These are phyloP conservation scores for Dicentrarchus labrax DNA, from an alignment of 2,113 vertebrate genomes.

Conservation along the genomic window DNA sequence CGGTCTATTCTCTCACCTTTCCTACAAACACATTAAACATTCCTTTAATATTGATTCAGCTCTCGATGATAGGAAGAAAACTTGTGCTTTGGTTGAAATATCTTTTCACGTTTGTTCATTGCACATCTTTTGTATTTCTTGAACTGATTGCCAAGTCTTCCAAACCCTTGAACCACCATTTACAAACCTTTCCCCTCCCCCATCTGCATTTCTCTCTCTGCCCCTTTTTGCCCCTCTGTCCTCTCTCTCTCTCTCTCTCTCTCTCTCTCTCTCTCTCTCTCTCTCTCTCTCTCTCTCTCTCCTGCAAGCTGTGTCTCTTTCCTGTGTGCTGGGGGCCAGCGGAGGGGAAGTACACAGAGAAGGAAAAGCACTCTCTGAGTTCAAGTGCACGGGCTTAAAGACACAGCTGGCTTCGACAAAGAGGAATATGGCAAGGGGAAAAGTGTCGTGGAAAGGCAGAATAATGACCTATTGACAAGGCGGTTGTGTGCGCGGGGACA, in stretches of 20 bases:
- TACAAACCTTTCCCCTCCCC: slow-evolving; percentile 79
- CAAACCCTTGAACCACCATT: slow-evolving; percentile 71
- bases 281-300: slow-evolving; percentile 49
- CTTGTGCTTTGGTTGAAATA: not conserved
- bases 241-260: slow-evolving; percentile 38
- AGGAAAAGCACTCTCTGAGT: slow-evolving; percentile 82
- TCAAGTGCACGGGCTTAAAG: slow-evolving; percentile 84
- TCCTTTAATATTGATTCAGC: slow-evolving; percentile 32
- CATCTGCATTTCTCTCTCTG: slow-evolving; percentile 77
- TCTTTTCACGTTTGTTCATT: not conserved
- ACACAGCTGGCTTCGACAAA: slow-evolving; percentile 76
- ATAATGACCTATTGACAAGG: slow-evolving; percentile 59
- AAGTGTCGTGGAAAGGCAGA: slow-evolving; percentile 46
- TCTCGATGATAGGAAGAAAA: not conserved
- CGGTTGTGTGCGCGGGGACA: slow-evolving; percentile 27
- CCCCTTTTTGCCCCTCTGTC: slow-evolving; percentile 76
- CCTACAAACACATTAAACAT: slow-evolving; percentile 7
- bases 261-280: slow-evolving; percentile 27
- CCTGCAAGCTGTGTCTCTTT: slow-evolving; percentile 78
- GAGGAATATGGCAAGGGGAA: slow-evolving; percentile 49
- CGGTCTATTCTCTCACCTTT: slow-evolving; percentile 17
- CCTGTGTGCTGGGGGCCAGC: slow-evolving; percentile 79
- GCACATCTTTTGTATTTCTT: slow-evolving; percentile 39
- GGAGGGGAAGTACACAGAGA: slow-evolving; percentile 79
- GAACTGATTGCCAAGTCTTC: slow-evolving; percentile 50